Percentiles rank a stretch among this genome's conserved stretches.
Evolutionary conservation across 1,140 invertebrate genomes (phyloP).

Genomic region (Spodoptera litura): DNA sequence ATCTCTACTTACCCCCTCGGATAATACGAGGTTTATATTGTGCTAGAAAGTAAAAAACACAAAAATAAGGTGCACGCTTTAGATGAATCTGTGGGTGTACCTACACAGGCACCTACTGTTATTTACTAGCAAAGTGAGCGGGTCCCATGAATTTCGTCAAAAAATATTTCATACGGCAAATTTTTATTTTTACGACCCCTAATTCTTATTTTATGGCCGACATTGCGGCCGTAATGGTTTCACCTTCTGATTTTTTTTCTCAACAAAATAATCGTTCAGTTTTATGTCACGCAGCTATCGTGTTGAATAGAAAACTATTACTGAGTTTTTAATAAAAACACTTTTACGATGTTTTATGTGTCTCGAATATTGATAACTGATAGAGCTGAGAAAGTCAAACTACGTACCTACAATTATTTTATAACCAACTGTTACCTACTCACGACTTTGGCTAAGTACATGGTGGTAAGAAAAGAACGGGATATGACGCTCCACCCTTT

Average conservation of each 20-base stretch:
- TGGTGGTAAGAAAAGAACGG: too few species aligned
- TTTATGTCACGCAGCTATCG: conserved; percentile 31
- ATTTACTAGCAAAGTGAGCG: neutral
- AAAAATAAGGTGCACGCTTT: too few species aligned
- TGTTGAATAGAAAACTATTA: conserved; percentile 43
- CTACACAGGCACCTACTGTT: neutral
- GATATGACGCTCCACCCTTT: too few species aligned
- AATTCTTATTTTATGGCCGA: conserved; percentile 41
- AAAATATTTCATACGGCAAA: conserved; percentile 20
- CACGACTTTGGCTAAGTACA: too few species aligned
- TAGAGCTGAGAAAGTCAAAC: neutral
- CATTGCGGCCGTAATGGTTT: conserved; percentile 38
- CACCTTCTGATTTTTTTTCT: conserved; percentile 43
- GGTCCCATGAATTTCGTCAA: conserved; percentile 20
- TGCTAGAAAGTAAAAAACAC: too few species aligned
- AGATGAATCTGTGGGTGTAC: neutral
- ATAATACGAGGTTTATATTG: too few species aligned
- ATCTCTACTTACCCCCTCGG: too few species aligned
- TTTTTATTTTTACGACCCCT: conserved; percentile 34
- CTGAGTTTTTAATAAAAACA: conserved; percentile 35
- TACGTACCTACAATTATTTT: neutral
- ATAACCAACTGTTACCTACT: too few species aligned
- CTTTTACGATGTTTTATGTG: conserved; percentile 1
- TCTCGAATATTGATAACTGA: neutral
- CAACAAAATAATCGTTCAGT: conserved; percentile 40